Percentiles rank a stretch among this genome's conserved stretches.
Conservation (phyloP, 23 tunicate species). For the Oikopleura albicans region DNA sequence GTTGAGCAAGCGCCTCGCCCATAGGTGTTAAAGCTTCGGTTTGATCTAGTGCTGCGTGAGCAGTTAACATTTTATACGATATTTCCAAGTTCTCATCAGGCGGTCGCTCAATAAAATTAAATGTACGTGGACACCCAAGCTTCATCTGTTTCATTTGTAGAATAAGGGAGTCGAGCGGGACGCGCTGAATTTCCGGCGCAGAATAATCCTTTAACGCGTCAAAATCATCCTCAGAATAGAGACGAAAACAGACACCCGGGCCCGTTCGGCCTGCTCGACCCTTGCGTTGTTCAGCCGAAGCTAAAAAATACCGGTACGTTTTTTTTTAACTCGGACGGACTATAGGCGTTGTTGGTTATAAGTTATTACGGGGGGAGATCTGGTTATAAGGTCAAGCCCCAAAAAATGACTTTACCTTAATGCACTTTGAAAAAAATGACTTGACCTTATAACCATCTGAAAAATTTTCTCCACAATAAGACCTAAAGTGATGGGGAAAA, state of each 20-base stretch:
- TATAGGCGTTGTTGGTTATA: too few relatives aligned
- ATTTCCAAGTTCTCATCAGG: constrained; percentile 51
- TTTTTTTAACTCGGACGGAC: too few relatives aligned
- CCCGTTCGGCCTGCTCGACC: constrained; percentile 91
- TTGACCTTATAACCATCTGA: too few relatives aligned
- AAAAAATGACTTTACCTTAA: too few relatives aligned
- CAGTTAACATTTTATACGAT: constrained; percentile 35
- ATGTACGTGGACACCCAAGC: constrained; percentile 32
- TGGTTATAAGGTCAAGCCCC: too few relatives aligned
- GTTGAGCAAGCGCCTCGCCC: constrained; percentile 67
- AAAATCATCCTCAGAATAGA: constrained; percentile 80
- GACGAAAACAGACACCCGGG: constrained; percentile 72
- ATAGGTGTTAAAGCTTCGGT: constrained; percentile 60
- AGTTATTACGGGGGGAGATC: too few relatives aligned
- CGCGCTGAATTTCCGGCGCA: constrained; percentile 64
- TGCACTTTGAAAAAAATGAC: too few relatives aligned
- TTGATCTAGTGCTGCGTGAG: constrained; percentile 53
- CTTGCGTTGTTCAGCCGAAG: constrained; percentile 94
- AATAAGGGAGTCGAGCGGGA: constrained; percentile 68
- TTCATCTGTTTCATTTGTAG: constrained; percentile 93
- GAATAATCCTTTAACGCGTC: constrained; percentile 64
- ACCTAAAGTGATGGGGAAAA: too few relatives aligned
- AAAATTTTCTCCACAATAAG: too few relatives aligned
- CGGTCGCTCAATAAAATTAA: too few relatives aligned
- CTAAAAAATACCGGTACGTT: constrained; percentile 62